A percentile compares a stretch with the other conserved stretches of the same genome.
phyloP scores from a whole-genome alignment of 2,113 vertebrate species.

The Chitala chitala region DNA sequence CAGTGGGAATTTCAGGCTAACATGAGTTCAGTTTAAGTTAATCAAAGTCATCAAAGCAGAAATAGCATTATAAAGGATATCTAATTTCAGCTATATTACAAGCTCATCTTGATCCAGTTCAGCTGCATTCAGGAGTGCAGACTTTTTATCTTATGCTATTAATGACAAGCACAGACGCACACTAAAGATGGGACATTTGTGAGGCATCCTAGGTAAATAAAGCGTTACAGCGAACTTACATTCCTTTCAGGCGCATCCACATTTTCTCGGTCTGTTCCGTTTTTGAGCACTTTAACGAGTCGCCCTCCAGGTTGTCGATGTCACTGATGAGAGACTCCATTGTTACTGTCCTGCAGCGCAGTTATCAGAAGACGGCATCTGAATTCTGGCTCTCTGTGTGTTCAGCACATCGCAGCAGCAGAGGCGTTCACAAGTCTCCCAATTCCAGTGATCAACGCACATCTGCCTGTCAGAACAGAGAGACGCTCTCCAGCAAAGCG shows the following conservation, averaged over 20 bases:
- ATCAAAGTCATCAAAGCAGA: background rate
- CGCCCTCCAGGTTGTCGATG: slow-evolving; percentile 43
- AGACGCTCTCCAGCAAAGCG: slow-evolving; percentile 16
- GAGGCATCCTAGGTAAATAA: background rate
- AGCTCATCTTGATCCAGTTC: background rate
- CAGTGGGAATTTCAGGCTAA: background rate
- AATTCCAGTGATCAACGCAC: slow-evolving; percentile 19
- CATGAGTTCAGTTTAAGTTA: background rate
- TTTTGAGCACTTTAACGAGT: slow-evolving; percentile 43
- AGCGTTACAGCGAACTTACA: slow-evolving; percentile 39
- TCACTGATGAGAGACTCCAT: slow-evolving; percentile 40
- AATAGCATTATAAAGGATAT: background rate
- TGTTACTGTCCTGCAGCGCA: slow-evolving; percentile 26
- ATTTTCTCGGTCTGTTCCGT: slow-evolving; percentile 48
- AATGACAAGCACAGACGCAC: background rate
- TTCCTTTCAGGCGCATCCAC: slow-evolving; percentile 50
- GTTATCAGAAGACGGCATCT: slow-evolving; percentile 30
- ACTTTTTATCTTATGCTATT: background rate
- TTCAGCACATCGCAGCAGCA: slow-evolving; percentile 32
- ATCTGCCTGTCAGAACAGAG: slow-evolving; percentile 27
- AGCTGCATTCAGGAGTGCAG: too few relatives aligned
- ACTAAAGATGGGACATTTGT: background rate
- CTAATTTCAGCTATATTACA: background rate
- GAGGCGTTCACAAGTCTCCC: slow-evolving; percentile 20
- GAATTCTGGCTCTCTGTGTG: slow-evolving; percentile 23